Evolutionary conservation across 2,888 invertebrate genomes (phyloP), one percentile per base, ranked within the genome.

Genomic region (Pandemis heparana): DNA sequence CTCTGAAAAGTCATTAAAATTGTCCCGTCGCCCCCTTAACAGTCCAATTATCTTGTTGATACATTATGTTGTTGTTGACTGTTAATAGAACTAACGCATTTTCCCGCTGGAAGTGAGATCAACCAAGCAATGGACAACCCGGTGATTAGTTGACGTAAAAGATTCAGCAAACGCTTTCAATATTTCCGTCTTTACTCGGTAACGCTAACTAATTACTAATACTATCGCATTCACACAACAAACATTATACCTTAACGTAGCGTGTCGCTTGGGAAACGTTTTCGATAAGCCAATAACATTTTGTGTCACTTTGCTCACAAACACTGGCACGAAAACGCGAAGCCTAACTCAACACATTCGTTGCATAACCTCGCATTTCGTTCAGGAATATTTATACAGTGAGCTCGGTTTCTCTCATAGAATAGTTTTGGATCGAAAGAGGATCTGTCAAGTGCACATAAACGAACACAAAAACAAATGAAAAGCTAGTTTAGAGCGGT

Each of bases 231-330:
- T 8, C 60, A 38, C 60, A 38, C 16, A 18, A 18, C 38, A 60
- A n/a, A 60, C n/a, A 10, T 38, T 38, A 38, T 60, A 23, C 46
- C 38, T 59, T 9, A 14, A 48, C 16, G 10, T 48, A 16, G 46
- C 71, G 65, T 48, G 71, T 65, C 60, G 16, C 60, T 6, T 16
- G 60, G 39, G 38, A 32, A 66, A 46, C 48, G 51, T 61, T 66
- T 48, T 32, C 60, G 71, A 71, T 66, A 66, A 71, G 51, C 66
- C 66, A 66, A 71, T 66, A 71, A 66, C 39, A 51, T 53, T 32
- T 46, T 38, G 43, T 66, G 66, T 71, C 66, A 61, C 66, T 65
- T 62, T 51, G 38, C 12, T 39, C 38, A n/a, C 65, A 53, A 66
- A 32, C 66, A 71, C 66, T 60, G 16, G 32, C 66, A 46, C 51